A percentile compares a stretch with the other conserved stretches of the same genome.
Conservation (phyloP, 2,113 vertebrate species). For the Chitala chitala region DNA sequence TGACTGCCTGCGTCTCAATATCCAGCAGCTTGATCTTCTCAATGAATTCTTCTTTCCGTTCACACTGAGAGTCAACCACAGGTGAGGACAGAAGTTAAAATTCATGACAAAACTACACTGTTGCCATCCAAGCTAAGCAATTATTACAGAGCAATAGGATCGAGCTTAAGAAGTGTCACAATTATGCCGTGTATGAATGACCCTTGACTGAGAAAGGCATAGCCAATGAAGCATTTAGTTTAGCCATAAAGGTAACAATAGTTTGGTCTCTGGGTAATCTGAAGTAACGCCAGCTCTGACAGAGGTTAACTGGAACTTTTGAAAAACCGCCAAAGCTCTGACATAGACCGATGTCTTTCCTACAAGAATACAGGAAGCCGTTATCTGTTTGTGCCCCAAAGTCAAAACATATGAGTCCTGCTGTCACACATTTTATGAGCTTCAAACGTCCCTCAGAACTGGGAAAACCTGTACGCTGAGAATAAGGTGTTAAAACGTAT, state of each 20-base stretch:
- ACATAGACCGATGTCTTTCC: background rate
- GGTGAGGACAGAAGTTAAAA: background rate
- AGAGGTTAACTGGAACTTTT: background rate
- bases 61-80: conserved; percentile 69
- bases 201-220: too few species aligned
- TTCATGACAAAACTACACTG: too few species aligned
- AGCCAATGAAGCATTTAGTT: too few species aligned
- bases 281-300: background rate
- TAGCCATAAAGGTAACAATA: background rate
- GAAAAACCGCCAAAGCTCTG: background rate
- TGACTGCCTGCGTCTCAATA: conserved; percentile 88
- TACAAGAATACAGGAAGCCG: background rate
- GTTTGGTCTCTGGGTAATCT: background rate
- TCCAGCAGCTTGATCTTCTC: conserved; percentile 85
- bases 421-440: background rate
- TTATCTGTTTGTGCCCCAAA: background rate
- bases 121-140: too few species aligned
- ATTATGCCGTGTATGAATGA: too few species aligned
- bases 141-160: too few species aligned
- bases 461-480: background rate
- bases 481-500: background rate
- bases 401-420: background rate
- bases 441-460: background rate
- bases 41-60: conserved; percentile 89
- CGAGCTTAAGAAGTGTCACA: too few species aligned